These are phyloP conservation scores for Petroica traversi DNA, from an alignment of 2,113 vertebrate genomes.

Conservation along the genomic window DNA sequence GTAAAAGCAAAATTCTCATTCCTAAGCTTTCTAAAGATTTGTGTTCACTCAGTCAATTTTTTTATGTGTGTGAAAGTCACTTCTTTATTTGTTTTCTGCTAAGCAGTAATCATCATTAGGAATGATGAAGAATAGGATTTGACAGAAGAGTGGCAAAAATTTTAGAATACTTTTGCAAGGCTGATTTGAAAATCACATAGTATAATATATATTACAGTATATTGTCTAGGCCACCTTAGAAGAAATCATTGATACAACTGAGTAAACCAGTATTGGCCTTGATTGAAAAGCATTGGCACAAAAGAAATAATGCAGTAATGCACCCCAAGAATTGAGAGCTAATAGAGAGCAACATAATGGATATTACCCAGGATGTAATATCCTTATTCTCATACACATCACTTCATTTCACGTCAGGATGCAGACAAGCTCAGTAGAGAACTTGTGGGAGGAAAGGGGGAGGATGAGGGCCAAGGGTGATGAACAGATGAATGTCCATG, in stretches of 20 bases:
- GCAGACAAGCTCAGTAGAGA: slow-evolving; percentile 3
- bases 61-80: not conserved
- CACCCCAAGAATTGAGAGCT: slow-evolving; percentile 24
- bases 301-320: slow-evolving; percentile 43
- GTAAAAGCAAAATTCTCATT: slow-evolving; percentile 1
- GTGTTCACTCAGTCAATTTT: not conserved
- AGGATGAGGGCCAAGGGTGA: not conserved
- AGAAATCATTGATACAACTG: slow-evolving; percentile 25
- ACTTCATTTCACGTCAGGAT: slow-evolving; percentile 14
- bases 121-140: not conserved
- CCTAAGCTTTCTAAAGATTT: not conserved
- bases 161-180: slow-evolving; percentile 7
- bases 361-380: slow-evolving; percentile 21
- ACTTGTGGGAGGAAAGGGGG: not conserved
- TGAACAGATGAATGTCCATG: not conserved
- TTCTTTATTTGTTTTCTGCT: slow-evolving; percentile 3
- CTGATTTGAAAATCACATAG: slow-evolving; percentile 14
- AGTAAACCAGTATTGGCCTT: slow-evolving; percentile 16
- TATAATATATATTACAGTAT: slow-evolving; percentile 6
- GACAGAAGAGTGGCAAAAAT: not conserved
- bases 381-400: slow-evolving; percentile 8
- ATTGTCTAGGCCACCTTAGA: not conserved
- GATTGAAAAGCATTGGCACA: slow-evolving; percentile 6
- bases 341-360: slow-evolving; percentile 44
- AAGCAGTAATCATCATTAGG: not conserved